Conservation (phyloP, 2,797 vertebrate species). For the Pseudochirops corinnae region DNA sequence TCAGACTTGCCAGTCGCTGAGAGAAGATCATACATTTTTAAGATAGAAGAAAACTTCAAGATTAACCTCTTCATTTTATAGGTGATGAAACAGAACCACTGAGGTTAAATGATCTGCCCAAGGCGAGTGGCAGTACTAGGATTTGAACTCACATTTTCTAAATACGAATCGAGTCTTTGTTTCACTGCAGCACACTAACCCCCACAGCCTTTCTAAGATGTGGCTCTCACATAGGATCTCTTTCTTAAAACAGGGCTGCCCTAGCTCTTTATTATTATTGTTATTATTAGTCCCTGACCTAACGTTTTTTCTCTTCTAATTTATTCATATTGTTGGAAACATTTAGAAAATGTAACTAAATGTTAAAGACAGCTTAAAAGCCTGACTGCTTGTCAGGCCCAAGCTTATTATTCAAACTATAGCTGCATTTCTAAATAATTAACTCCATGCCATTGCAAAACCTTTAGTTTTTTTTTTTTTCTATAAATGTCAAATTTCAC, state of each 20-base stretch:
- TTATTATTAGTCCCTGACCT: not conserved
- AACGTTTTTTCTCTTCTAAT: not conserved
- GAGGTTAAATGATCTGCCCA: not conserved
- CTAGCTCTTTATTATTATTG: not conserved
- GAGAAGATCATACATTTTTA: not conserved
- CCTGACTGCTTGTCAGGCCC: not conserved
- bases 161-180: not conserved
- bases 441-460: slow-evolving; percentile 12
- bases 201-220: not conserved
- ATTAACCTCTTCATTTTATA: not conserved
- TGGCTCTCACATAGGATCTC: not conserved
- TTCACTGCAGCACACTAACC: not conserved
- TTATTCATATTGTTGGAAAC: not conserved
- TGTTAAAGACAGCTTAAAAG: slow-evolving; percentile 9
- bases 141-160: not conserved
- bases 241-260: not conserved
- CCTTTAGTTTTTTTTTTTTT: slow-evolving; percentile 1
- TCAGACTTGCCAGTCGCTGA: not conserved
- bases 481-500: not conserved
- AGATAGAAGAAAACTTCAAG: not conserved
- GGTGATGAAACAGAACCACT: not conserved
- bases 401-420: slow-evolving; percentile 9
- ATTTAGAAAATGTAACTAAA: slow-evolving; percentile 17
- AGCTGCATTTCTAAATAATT: not conserved
- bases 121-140: not conserved